A percentile compares a stretch with the other conserved stretches of the same genome.
These are phyloP conservation scores for Pycnonotus jocosus DNA, from an alignment of 2,113 vertebrate species.

Conservation along the genomic window DNA sequence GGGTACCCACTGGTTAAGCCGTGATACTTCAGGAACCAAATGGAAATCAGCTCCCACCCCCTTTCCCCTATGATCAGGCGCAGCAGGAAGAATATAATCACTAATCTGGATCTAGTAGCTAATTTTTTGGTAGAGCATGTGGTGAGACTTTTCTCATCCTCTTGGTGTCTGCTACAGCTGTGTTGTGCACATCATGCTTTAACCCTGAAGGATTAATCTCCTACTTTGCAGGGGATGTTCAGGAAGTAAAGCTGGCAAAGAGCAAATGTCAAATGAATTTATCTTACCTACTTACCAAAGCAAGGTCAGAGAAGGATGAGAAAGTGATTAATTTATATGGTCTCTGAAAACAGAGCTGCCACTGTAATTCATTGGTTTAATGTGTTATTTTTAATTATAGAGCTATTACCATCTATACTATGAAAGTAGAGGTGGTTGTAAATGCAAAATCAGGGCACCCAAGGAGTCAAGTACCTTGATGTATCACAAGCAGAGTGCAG, in stretches of 20 bases:
- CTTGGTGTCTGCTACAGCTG: not conserved
- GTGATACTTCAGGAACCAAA: not conserved
- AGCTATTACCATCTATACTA: not conserved
- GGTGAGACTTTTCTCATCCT: not conserved
- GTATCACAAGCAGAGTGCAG: not conserved
- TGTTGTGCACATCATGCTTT: not conserved
- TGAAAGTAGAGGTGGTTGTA: not conserved
- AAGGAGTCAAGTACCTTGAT: not conserved
- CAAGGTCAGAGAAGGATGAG: constrained; percentile 48
- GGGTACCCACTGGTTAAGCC: not conserved
- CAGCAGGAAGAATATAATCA: not conserved
- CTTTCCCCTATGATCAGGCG: not conserved
- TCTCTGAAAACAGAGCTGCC: not conserved
- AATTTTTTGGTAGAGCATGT: not conserved
- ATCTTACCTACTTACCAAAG: not conserved
- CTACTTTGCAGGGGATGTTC: constrained; percentile 3
- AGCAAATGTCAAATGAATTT: constrained; percentile 46
- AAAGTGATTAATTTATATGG: not conserved
- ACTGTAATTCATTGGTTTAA: not conserved
- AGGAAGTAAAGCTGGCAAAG: not conserved
- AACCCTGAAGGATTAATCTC: constrained; percentile 49
- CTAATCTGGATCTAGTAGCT: accelerated
- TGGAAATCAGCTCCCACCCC: not conserved
- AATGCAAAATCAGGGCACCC: not conserved
- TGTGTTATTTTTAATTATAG: not conserved